phyloP scores from a whole-genome alignment of 1,140 invertebrate genomes.

The Protaetia brevitarsis region DNA sequence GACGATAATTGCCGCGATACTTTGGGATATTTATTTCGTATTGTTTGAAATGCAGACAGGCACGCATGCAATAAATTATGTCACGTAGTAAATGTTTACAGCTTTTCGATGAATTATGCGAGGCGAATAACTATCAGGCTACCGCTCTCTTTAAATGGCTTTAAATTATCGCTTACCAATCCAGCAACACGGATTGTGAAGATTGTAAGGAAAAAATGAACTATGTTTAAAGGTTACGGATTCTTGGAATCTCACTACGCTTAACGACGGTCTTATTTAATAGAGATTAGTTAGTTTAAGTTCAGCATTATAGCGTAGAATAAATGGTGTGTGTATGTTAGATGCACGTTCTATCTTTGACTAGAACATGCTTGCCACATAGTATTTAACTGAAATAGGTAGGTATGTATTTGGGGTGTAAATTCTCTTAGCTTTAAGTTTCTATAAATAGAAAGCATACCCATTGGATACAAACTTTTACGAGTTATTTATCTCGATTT shows the following conservation, averaged over 20 bases:
- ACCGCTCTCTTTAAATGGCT: slow-evolving; percentile 1
- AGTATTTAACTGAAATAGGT: too few relatives aligned
- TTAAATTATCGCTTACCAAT: not conserved
- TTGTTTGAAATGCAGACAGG: not conserved
- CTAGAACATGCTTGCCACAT: too few relatives aligned
- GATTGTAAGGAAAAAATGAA: not conserved
- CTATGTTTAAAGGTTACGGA: not conserved
- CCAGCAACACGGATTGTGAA: not conserved
- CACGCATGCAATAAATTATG: slow-evolving; percentile 4
- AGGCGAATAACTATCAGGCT: not conserved
- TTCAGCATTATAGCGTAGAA: not conserved
- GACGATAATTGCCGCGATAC: not conserved
- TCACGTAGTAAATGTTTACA: not conserved
- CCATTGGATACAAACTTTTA: too few relatives aligned
- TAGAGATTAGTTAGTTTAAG: slow-evolving; percentile 9
- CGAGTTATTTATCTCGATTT: too few relatives aligned
- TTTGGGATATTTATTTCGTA: not conserved
- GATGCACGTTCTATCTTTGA: too few relatives aligned
- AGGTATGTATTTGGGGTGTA: too few relatives aligned
- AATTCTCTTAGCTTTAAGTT: too few relatives aligned
- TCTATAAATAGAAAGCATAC: too few relatives aligned
- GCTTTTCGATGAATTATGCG: slow-evolving; percentile 9
- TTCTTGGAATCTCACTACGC: not conserved
- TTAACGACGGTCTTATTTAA: not conserved
- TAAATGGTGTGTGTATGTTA: not conserved